Conservation (phyloP, 2,797 vertebrate genomes). For the Rallus crepitans region DNA sequence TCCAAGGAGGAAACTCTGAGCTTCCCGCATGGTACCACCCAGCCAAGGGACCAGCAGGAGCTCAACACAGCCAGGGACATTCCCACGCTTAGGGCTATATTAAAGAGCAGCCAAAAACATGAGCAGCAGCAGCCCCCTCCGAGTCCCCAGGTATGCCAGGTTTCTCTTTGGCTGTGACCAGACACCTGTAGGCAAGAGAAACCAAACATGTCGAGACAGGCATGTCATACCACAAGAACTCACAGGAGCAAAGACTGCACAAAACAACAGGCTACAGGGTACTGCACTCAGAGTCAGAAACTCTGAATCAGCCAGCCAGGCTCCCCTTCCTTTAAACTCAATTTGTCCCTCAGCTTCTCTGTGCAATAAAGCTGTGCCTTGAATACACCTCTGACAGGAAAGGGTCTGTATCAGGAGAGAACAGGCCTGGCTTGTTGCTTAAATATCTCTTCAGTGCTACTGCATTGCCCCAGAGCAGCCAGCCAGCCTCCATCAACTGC, state of each 20-base stretch:
- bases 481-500: background rate
- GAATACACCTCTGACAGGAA: background rate
- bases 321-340: background rate
- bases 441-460: background rate
- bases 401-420: background rate
- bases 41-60: background rate
- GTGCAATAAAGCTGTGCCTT: background rate
- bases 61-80: background rate
- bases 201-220: background rate
- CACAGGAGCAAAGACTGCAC: background rate
- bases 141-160: background rate
- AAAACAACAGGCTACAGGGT: constrained; percentile 29
- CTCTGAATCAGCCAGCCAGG: constrained; percentile 7
- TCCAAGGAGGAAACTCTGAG: background rate
- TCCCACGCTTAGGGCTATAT: background rate
- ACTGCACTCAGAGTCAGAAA: constrained; percentile 37
- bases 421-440: background rate
- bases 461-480: background rate
- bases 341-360: background rate
- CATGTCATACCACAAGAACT: background rate
- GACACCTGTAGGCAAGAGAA: constrained; percentile 23
- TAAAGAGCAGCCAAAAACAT: background rate
- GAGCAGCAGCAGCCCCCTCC: background rate
- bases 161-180: background rate
- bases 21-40: accelerated